Base-by-base conservation (phyloP, 2,113 vertebrate species). In the Lasiurus cinereus region DNA sequence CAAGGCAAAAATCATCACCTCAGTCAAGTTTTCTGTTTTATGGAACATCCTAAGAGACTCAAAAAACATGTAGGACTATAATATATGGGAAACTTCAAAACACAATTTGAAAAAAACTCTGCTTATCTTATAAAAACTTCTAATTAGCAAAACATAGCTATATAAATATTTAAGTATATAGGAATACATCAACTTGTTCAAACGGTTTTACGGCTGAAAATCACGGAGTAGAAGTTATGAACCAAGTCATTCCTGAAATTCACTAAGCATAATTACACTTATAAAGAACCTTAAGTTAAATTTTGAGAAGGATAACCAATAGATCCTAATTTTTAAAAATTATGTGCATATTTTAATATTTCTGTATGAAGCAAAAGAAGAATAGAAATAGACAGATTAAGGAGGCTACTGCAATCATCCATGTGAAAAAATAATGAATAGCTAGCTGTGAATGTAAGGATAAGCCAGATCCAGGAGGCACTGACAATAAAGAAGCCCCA, bases 21-120 rank as follows among this genome's bases (percentile, higher is more conserved):
- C 66, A 86, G 22, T 76, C 59, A 95, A 85, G 50, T 27, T 95
- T 94, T 96, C 83, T 85, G 31, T 88, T 74, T 69, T 85, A 19
- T 54, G 22, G 4, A 94, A 54, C 77, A 92, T 66, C 90, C 24
- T 31, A 12, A 90, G 54, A 46, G 46, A 76, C 8, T 79, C n/a
- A 83, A 83, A 83, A 67, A 91, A 46, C 2, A 90, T 86, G 10
- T 29, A 54, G 43, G 48, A 85, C 48, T 66, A 84, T 18, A 72
- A 79, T 24, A 59, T 43, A 31, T 7, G 69, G 16, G 22, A 91
- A 78, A 11, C 16, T 91, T 18, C 18, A 90, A 72, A 89, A 46
- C n/a, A 67, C 14, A 64, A 9, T 67, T 88, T 83, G 2, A 93
- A 80, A 83, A 39, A 70, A 73, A 29, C 6, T 2, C 16, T 77